These are phyloP conservation scores for Lacanobia oleracea DNA, from an alignment of 2,888 invertebrate genomes.

Conservation along the genomic window DNA sequence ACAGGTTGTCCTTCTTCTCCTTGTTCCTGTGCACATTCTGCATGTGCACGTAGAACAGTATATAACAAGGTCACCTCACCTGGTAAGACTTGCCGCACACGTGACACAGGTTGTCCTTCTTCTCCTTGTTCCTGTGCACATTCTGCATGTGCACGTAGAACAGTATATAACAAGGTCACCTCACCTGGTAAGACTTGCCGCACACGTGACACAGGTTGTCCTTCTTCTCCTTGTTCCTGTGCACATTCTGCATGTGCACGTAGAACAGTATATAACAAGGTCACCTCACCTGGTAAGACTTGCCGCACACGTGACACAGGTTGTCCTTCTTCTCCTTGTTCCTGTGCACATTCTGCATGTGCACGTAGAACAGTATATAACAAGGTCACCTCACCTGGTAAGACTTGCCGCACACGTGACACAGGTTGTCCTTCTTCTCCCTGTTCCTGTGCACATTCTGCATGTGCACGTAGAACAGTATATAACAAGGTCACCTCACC, in stretches of 20 bases:
- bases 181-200: slow-evolving; percentile 86
- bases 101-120: slow-evolving; percentile 84
- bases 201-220: slow-evolving; percentile 87
- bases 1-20: slow-evolving; percentile 83
- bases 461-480: too few relatives aligned
- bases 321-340: too few relatives aligned
- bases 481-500: too few relatives aligned
- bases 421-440: too few relatives aligned
- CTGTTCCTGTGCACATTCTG: too few relatives aligned
- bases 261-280: too few relatives aligned
- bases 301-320: too few relatives aligned
- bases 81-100: slow-evolving; percentile 88
- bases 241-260: slow-evolving; percentile 86
- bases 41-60: slow-evolving; percentile 35
- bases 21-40: slow-evolving; percentile 75
- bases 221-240: slow-evolving; percentile 79
- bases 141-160: slow-evolving; percentile 84
- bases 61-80: slow-evolving; percentile 66
- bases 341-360: too few relatives aligned
- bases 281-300: too few relatives aligned
- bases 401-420: too few relatives aligned
- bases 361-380: too few relatives aligned
- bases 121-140: slow-evolving; percentile 81
- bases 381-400: too few relatives aligned
- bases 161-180: neutral